Base-by-base conservation (phyloP, 2,888 invertebrate genomes). In the Cataglyphis livida region DNA sequence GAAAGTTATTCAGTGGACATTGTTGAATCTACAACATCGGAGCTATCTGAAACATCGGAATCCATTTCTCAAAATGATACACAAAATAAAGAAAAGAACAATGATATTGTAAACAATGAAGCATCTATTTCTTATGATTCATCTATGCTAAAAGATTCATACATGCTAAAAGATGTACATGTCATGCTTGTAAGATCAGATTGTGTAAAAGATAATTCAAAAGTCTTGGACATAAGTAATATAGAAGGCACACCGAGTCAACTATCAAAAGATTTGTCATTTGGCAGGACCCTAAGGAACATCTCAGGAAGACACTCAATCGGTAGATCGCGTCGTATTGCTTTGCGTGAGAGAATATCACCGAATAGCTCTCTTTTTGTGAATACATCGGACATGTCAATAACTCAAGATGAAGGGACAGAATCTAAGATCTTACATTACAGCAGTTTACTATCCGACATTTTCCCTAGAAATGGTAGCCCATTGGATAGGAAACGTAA, bases 311-410 rank as follows among this genome's bases (percentile, higher is more conserved):
- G 94, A 48, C 91, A 90, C 64, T 93, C 94, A 3, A 84, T 94
- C 5, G 90, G 90, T 83, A 91, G 94, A 59, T 86, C 93, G 88
- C 90, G 92, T 35, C 90, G 93, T 41, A 90, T 93, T 4, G 93
- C 93, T 18, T 44, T 93, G 2, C 88, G 92, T 1, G 93, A 94
- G 15, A 88, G 92, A 83, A 83, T 91, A n/a, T 93, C 94, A 0
- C 93, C 94, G 2, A 94, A 94, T 64, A 93, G 91, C 59, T 94
- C 94, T 3, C 85, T 94, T 12, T 94, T 92, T 82, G 94, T 94
- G 0, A 94, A 94, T 64, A 93, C 93, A 0, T 94, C 94, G 0
- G 83, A 81, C 6, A 82, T 85, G 62, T 93, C 94, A 0, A 10
- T 91, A 25, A 81, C 89, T 0, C 88, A 85, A 4, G 93, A 93